phyloP scores from a whole-genome alignment of 2,888 invertebrate species.

The Tetragonula carbonaria region DNA sequence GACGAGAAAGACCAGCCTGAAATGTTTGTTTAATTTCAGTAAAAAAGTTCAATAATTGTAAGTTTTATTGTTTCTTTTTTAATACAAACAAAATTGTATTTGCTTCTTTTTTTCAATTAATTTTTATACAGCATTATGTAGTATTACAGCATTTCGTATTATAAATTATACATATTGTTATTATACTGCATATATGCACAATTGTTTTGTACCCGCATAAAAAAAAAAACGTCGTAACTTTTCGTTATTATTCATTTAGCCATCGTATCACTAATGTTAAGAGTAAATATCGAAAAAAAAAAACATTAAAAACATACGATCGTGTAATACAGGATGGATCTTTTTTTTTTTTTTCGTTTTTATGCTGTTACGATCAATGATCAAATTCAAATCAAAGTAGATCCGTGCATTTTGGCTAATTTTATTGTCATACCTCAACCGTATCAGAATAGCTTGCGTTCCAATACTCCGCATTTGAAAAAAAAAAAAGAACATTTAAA shows the following conservation, averaged over 20 bases:
- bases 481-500: background rate
- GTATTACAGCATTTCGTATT: conserved; percentile 40
- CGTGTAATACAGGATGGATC: conserved; percentile 22
- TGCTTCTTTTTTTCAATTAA: conserved; percentile 41
- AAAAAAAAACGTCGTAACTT: conserved; percentile 28
- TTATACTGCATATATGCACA: conserved; percentile 49
- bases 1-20: background rate
- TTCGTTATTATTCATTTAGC: conserved; percentile 23
- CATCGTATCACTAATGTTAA: conserved; percentile 25
- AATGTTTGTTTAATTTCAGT: background rate
- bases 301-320: conserved; percentile 26
- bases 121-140: conserved; percentile 57
- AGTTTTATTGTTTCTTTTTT: conserved; percentile 18
- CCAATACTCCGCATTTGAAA: conserved; percentile 21
- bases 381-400: conserved; percentile 43
- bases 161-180: conserved; percentile 45
- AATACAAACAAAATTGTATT: conserved; percentile 61
- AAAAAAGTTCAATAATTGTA: background rate
- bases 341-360: background rate
- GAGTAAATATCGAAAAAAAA: conserved; percentile 39
- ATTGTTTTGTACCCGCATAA: conserved; percentile 17
- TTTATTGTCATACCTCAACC: conserved; percentile 68
- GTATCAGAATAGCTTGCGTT: conserved; percentile 46
- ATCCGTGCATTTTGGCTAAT: conserved; percentile 57
- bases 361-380: conserved; percentile 3